These are phyloP conservation scores for Phocoena phocoena DNA, from an alignment of 2,113 vertebrate species.

Conservation along the genomic window DNA sequence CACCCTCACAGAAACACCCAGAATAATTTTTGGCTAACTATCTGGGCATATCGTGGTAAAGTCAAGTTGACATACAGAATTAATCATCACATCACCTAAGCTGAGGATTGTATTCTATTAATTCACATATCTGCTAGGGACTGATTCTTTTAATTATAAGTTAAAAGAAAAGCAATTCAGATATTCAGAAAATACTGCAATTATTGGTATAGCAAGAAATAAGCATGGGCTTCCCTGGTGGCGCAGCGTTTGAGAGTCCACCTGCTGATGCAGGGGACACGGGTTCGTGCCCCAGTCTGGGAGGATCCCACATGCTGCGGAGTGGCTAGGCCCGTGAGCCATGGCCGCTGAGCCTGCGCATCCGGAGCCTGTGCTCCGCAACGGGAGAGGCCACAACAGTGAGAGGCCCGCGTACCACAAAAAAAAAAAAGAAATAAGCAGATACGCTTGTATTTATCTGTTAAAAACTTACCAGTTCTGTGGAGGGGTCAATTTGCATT, in stretches of 20 bases:
- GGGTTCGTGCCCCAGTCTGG: no score
- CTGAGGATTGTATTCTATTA: background rate
- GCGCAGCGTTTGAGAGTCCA: no score
- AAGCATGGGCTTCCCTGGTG: background rate
- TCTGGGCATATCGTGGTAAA: background rate
- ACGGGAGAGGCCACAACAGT: no score
- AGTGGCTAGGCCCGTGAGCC: no score
- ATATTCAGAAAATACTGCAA: background rate
- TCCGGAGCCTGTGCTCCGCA: no score
- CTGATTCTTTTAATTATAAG: background rate
- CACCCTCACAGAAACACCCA: background rate
- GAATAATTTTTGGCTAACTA: background rate
- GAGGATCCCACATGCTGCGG: no score
- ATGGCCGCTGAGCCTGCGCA: no score
- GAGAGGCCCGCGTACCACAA: no score
- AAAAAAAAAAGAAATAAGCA: background rate
- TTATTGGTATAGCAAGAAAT: conserved; percentile 9
- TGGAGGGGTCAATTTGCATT: background rate
- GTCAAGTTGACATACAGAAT: background rate
- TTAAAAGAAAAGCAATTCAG: conserved; percentile 3
- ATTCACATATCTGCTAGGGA: background rate
- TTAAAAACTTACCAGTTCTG: background rate
- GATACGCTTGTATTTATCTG: background rate
- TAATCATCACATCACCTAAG: background rate
- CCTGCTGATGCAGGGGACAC: no score